Evolutionary conservation across 2,113 vertebrate species (phyloP), one percentile per base, ranked within the genome.

Genomic region (Neodon shergylaensis): DNA sequence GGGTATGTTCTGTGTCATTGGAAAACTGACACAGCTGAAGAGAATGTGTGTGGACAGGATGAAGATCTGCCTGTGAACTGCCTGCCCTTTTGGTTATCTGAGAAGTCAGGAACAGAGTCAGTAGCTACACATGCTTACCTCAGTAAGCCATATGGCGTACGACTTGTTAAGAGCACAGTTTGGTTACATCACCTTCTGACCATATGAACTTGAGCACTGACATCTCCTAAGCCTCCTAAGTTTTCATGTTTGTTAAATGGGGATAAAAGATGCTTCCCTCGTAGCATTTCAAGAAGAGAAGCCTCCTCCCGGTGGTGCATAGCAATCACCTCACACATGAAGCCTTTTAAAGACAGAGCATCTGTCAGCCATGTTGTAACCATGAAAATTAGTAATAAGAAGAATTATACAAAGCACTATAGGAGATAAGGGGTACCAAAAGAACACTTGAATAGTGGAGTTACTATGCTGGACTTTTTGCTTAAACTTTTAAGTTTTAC

Each of bases 171-270:
- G 47, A 82, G 36, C 63, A 44, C 14, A 81, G 24, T 49, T 72
- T 84, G 44, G 47, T 39, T 78, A 85, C 12, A 42, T 52, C 9
- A 63, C 33, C 16, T 72, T 92, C 47, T 88, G 73, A n/a, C 19
- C 63, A 6, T 21, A 17, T 79, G 90, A 73, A 11, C 33, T 91
- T 81, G 73, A 91, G 52, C 21, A 28, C 49, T 24, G 54, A 63
- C 42, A 31, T 81, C 72, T 85, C 36, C n/a, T 63, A 47, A 73
- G 52, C n/a, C n/a, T 79, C 72, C n/a, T n/a, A n/a, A 68, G 31
- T 84, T 88, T 88, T 82, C 21, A n/a, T 73, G n/a, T 94, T 96
- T 73, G 42, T 91, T 74, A 88, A 94, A 66, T 88, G 31, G 13
- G 28, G 19, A 44, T 39, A 11, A 58, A 54, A 58, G 33, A 19